Evolutionary conservation across 1,140 invertebrate genomes (phyloP), one percentile per base, ranked within the genome.

Genomic region (Caenorhabditis briggsae): DNA sequence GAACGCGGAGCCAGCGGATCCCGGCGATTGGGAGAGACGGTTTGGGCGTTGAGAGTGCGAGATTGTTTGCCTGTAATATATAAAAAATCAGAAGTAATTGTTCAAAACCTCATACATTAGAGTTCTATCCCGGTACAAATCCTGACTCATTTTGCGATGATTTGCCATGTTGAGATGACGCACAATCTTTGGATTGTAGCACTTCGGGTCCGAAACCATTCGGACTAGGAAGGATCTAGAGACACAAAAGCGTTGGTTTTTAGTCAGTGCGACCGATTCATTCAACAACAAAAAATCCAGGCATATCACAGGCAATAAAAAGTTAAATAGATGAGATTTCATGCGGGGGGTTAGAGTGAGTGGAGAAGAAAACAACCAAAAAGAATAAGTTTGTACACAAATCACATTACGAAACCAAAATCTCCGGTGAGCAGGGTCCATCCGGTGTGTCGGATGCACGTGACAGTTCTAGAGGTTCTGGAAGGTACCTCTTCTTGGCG

Each of bases 121-220:
- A 56, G 91, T 89, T 48, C 90, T 83, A 82, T 92, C 91, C 3
- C 91, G 87, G 53, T 89, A 90, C 12, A 92, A 23, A 78, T 92
- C 91, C 53, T 92, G 91, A 25, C 89, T 90, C 88, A 91, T 92
- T 78, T 92, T 92, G n/a, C 92, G 91, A 83, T 92, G 91, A 48
- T 89, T 91, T 5, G 89, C 87, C 90, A 92, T 91, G 86, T 92
- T 92, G 18, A 92, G 86, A 74, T 92, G 91, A 14, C 92, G 91
- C 23, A 92, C 91, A 83, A 92, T 92, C 82, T 92, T 92, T 23
- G 91, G 91, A 89, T 92, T 92, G 85, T 92, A 92, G 84, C 92
- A 92, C 58, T 92, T 92, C 14, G 91, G 91, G 70, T 92, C 91
- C 58, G 90, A 91, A 41, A 92, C 91, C 91, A 92, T 92, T 18